phyloP scores from a whole-genome alignment of 2,113 vertebrate species.

The Dissostichus mawsoni region DNA sequence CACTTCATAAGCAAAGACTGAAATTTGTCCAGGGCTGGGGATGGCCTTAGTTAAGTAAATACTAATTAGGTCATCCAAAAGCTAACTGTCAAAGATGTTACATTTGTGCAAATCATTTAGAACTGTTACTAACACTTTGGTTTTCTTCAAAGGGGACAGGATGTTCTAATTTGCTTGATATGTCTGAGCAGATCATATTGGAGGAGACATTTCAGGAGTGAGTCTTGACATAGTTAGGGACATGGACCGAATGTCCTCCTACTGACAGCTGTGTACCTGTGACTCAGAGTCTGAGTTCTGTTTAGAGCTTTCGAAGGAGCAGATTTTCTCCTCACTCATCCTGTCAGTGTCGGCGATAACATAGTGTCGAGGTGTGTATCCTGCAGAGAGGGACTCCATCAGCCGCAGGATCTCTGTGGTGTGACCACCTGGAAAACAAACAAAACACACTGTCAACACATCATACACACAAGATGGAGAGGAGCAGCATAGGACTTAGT shows the following conservation, averaged over 20 bases:
- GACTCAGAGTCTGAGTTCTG: constrained; percentile 54
- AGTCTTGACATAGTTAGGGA: neutral
- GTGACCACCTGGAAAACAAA: constrained; percentile 88
- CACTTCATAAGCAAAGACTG: no score
- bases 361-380: constrained; percentile 90
- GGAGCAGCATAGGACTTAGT: no score
- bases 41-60: no score
- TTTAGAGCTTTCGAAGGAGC: constrained; percentile 84
- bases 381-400: constrained; percentile 84
- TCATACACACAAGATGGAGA: no score
- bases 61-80: neutral
- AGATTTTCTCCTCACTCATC: constrained; percentile 94
- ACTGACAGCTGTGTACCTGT: constrained; percentile 76
- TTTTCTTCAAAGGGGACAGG: no score
- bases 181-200: neutral
- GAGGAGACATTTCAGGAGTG: no score
- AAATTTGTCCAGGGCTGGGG: no score
- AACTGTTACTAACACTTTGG: neutral
- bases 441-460: no score
- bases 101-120: neutral
- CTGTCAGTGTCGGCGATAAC: constrained; percentile 91
- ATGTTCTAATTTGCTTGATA: neutral
- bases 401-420: constrained; percentile 95
- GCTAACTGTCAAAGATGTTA: neutral
- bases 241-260: neutral